These are phyloP conservation scores for Gonatopus flavifemur DNA, from an alignment of 1,140 invertebrate genomes.

Conservation along the genomic window DNA sequence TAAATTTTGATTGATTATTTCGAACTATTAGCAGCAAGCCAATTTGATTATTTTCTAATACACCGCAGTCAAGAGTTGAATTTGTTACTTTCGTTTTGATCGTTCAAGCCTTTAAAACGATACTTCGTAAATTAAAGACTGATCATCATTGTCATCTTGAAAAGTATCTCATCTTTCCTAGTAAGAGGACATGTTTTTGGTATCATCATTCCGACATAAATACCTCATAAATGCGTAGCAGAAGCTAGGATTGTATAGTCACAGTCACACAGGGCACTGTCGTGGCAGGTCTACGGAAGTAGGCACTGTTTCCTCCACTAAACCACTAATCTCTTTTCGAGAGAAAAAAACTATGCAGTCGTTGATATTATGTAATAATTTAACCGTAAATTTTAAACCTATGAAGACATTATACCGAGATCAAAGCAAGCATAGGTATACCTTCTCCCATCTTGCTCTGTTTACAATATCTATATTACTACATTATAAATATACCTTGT, in stretches of 20 bases:
- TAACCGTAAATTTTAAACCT: slow-evolving; percentile 34
- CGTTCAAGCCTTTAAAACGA: slow-evolving; percentile 12
- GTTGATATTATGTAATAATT: slow-evolving; percentile 37
- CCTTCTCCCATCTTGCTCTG: slow-evolving; percentile 56
- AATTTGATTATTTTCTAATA: slow-evolving; percentile 14
- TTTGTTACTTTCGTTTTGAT: slow-evolving; percentile 23
- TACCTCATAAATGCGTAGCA: slow-evolving; percentile 59
- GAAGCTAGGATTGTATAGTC: slow-evolving; percentile 59
- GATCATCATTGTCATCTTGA: slow-evolving; percentile 15
- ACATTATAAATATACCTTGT: slow-evolving; percentile 26
- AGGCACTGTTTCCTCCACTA: slow-evolving; percentile 57
- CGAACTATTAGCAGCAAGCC: no score
- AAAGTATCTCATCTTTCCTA: slow-evolving; percentile 28
- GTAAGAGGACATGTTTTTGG: slow-evolving; percentile 49
- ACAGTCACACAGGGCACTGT: slow-evolving; percentile 58
- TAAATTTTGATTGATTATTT: no score
- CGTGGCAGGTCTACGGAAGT: slow-evolving; percentile 57
- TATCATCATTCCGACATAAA: slow-evolving; percentile 60
- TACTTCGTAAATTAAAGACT: slow-evolving; percentile 21
- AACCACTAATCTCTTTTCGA: slow-evolving; percentile 53
- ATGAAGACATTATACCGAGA: slow-evolving; percentile 40
- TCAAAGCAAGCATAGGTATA: slow-evolving; percentile 57
- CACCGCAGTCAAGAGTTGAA: slow-evolving; percentile 17
- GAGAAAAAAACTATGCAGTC: slow-evolving; percentile 50
- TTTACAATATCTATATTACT: slow-evolving; percentile 27